These are phyloP conservation scores for Acronicta aceris DNA, from an alignment of 2,888 invertebrate species.

Conservation along the genomic window DNA sequence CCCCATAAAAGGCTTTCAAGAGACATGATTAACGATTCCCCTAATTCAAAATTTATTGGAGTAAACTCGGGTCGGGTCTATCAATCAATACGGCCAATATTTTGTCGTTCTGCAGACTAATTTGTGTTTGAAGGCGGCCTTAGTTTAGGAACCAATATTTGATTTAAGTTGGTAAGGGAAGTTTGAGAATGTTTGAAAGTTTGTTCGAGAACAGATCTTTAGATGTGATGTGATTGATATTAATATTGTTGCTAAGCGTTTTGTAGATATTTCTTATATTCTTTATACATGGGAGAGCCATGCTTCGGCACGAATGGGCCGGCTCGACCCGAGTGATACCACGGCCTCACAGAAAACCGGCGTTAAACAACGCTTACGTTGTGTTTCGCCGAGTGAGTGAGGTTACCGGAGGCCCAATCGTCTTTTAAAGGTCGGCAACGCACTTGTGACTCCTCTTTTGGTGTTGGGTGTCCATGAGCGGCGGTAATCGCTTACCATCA, in stretches of 20 bases:
- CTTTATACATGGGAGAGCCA: too few relatives aligned
- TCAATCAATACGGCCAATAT: slow-evolving; percentile 44
- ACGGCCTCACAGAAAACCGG: too few relatives aligned
- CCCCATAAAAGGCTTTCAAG: slow-evolving; percentile 51
- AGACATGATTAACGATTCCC: slow-evolving; percentile 62
- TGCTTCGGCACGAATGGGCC: too few relatives aligned
- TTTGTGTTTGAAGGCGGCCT: slow-evolving; percentile 20
- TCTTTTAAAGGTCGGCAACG: too few relatives aligned
- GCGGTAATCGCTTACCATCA: too few relatives aligned
- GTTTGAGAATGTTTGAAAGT: slow-evolving; percentile 4
- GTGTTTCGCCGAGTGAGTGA: too few relatives aligned
- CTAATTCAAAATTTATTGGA: slow-evolving; percentile 60
- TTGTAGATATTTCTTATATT: background rate
- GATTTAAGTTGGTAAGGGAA: slow-evolving; percentile 6
- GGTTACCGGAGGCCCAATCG: too few relatives aligned
- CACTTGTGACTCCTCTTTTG: too few relatives aligned
- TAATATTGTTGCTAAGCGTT: background rate
- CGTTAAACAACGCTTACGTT: too few relatives aligned
- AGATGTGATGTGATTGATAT: background rate
- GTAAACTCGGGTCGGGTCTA: slow-evolving; percentile 33
- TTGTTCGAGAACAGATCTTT: background rate
- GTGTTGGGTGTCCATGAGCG: too few relatives aligned
- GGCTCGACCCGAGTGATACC: too few relatives aligned
- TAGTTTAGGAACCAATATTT: slow-evolving; percentile 7
- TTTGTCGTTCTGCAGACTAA: slow-evolving; percentile 36